Evolutionary conservation across 2,888 invertebrate genomes (phyloP), one percentile per base, ranked within the genome.

Genomic region (Mesoligia furuncula): DNA sequence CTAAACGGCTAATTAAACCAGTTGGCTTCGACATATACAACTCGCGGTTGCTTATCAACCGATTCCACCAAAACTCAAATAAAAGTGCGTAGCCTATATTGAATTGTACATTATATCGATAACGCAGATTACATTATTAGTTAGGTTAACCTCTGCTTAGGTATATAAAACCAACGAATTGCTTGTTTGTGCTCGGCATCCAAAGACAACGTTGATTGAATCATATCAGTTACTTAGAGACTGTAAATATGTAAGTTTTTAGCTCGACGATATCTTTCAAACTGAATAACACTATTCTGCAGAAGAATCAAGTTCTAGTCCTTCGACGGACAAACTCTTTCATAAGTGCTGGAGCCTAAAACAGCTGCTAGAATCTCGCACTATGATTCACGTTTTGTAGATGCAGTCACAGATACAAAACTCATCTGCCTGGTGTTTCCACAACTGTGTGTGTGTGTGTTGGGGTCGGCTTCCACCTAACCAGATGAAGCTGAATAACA

Each of bases 271-370:
- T 51, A 51, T 51, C 51, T 51, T 51, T 51, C 24, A 51, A 51
- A 51, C 51, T 51, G 8, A 51, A 57, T 13, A 1, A n/a, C n/a
- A 57, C n/a, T n/a, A 57, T 57, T 0, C n/a, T 57, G 57, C n/a
- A n/a, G 57, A 13, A 13, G 57, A 57, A 15, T 27, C n/a, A 57
- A 9, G 57, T n/a, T 57, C n/a, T n/a, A n/a, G 11, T 11, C 57
- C 57, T n/a, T n/a, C 11, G n/a, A n/a, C 13, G 4, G n/a, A n/a
- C 24, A n/a, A 57, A n/a, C 5, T n/a, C n/a, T 57, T 57, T 13
- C 0, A n/a, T n/a, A n/a, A 13, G n/a, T n/a, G 1, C 1, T 11
- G n/a, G 4, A 57, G n/a, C n/a, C 11, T 11, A 11, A 57, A n/a
- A n/a, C n/a, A 57, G 54, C 9, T 54, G 9, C 54, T n/a, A 54